Base-by-base conservation (phyloP, 2,113 vertebrate species). In the Hypocryptadius cinnamomeus region DNA sequence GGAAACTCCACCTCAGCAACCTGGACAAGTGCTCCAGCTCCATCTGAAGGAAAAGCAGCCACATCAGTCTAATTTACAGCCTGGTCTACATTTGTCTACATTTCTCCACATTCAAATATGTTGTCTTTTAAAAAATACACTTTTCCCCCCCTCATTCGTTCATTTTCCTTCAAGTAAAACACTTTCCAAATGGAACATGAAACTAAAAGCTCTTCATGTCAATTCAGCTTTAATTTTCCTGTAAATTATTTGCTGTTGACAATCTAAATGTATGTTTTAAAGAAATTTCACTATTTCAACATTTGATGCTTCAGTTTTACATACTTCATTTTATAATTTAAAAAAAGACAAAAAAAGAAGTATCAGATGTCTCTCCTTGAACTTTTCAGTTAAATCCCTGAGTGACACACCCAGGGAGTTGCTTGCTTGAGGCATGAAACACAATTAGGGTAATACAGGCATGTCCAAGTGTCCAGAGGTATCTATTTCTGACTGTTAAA, bases 401-500 rank as follows among this genome's bases (percentile, higher is more conserved):
- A 37, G 44, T 0, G 31, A 66, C 83, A 92, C 90, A 90, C 76
- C 47, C 82, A 84, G 79, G 25, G 88, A 86, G 61, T 71, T 23
- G 83, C 66, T 79, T 92, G 89, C 85, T 47, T 64, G 48, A 86
- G 82, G 83, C 82, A 92, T 21, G 76, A 83, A 90, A 83, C 40
- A 74, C 85, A 91, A 71, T 91, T 86, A 91, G 65, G 57, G 72
- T 90, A 95, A 92, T 86, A 79, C 53, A 96, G 90, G 77, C 93
- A 92, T 50, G 79, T 86, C 90, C 94, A 86, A 94, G 72, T 79
- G 90, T 95, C 91, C 95, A 88, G 79, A 60, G 85, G 69, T 80
- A 78, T 95, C 96, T 90, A 88, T 94, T 96, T 93, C 88, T 94
- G 72, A 80, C 60, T 86, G 69, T n/a, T 69, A 91, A 90, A 91